Evolutionary conservation across 2,113 vertebrate species (phyloP), one percentile per base, ranked within the genome.

Genomic region (zebrafish (Danio rerio)): DNA sequence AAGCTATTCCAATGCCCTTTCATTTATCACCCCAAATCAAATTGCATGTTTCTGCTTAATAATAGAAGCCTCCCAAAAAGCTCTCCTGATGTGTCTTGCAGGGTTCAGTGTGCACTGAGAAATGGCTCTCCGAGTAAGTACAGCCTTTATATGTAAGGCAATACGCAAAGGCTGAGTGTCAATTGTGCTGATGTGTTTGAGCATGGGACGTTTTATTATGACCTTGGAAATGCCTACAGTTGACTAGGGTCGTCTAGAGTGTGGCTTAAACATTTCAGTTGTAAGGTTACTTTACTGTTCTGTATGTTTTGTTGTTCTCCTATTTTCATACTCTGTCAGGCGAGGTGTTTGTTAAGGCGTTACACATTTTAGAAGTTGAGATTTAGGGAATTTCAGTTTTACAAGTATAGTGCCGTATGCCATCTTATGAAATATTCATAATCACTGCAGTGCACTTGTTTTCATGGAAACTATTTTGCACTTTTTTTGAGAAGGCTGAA

Each of bases 21-120:
- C 88, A 91, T 92, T 91, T 82, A 90, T 92, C 91, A 92, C 86
- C 85, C 82, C 61, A 88, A 91, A 92, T 91, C 88, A 89, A 88
- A 89, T 90, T 90, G 88, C 88, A 88, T 89, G 88, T 91, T 90
- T 83, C 88, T 91, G 20, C 79, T 92, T 83, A 92, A 92, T 91
- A 87, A 92, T 91, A 91, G 74, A 91, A 86, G 4, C 87, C 84
- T 49, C 81, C 80, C 84, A 83, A 83, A 89, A 92, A 89, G 82
- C 78, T 85, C 83, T 87, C 78, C 65, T 78, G 84, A 87, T 80
- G 83, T 88, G 84, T 72, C 84, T 87, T 81, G 84, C 70, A 72
- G 16, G 71, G 86, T 85, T 86, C 77, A 86, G 80, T 61, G 83
- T 87, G 87, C 71, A 61, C 45, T 80, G 75, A 70, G 52, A 58